Conservation (phyloP, 2,797 vertebrate species). For the Pelochelys cantorii region DNA sequence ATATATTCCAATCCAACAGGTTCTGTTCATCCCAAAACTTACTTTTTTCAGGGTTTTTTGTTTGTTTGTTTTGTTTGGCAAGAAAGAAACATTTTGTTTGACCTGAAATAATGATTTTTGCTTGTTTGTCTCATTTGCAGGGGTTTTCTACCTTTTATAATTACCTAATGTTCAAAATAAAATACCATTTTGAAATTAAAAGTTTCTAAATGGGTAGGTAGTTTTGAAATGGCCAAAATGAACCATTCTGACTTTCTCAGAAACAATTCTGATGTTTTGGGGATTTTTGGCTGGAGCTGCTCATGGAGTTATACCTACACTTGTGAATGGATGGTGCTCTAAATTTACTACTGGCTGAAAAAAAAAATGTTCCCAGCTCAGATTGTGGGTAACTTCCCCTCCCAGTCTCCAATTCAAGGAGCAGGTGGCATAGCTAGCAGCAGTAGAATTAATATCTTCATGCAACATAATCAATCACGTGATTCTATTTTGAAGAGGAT, state of each 20-base stretch:
- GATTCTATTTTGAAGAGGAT: neutral
- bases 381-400: neutral
- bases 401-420: neutral
- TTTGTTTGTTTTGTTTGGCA: neutral
- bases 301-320: neutral
- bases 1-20: neutral
- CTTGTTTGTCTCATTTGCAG: neutral
- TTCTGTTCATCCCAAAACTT: neutral
- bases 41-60: too few relatives aligned
- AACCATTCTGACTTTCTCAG: neutral
- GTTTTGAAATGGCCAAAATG: neutral
- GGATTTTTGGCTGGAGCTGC: neutral
- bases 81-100: neutral
- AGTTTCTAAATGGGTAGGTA: neutral
- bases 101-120: neutral
- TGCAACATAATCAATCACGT: neutral
- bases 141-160: neutral
- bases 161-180: neutral
- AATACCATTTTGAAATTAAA: neutral
- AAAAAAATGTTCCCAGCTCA: neutral
- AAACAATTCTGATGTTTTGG: neutral
- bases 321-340: neutral
- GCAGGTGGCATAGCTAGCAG: neutral
- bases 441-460: neutral
- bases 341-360: neutral